Percentiles rank a stretch among this genome's conserved stretches.
These are phyloP conservation scores for Scarus forsteni DNA, from an alignment of 2,797 vertebrate species.

Conservation along the genomic window DNA sequence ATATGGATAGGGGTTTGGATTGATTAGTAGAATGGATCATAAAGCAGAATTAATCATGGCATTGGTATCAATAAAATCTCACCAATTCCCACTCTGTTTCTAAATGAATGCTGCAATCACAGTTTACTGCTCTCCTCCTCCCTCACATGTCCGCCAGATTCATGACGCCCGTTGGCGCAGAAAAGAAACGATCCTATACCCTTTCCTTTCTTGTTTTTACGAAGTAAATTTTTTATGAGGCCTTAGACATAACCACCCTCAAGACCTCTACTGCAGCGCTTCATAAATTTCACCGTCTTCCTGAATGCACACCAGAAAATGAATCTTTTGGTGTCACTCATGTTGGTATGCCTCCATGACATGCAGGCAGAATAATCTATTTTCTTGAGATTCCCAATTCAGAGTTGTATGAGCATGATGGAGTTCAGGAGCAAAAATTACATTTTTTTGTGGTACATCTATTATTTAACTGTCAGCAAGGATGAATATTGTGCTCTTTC, in stretches of 20 bases:
- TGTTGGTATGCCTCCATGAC: constrained; percentile 59
- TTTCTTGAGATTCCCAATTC: constrained; percentile 71
- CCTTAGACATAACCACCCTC: constrained; percentile 62
- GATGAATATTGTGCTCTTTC: constrained; percentile 77
- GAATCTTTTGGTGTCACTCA: constrained; percentile 70
- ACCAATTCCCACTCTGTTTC: background rate
- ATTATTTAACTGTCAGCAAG: constrained; percentile 83
- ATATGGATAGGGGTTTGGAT: too few species aligned
- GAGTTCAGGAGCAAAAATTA: constrained; percentile 75
- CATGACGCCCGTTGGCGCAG: constrained; percentile 33
- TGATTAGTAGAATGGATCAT: too few species aligned
- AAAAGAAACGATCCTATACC: constrained; percentile 24
- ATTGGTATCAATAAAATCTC: too few species aligned
- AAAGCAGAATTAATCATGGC: too few species aligned
- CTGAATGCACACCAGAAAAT: constrained; percentile 58
- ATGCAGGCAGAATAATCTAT: constrained; percentile 62
- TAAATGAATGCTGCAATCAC: constrained; percentile 38
- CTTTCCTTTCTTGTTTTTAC: constrained; percentile 61
- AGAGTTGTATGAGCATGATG: constrained; percentile 70
- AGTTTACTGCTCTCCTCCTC: constrained; percentile 41
- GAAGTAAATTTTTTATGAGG: constrained; percentile 68
- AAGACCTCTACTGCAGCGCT: constrained; percentile 51
- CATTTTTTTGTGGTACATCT: constrained; percentile 74
- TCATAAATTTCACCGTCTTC: constrained; percentile 66
- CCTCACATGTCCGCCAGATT: constrained; percentile 31